These are phyloP conservation scores for Rhagoletis zephyria DNA, from an alignment of 1,140 invertebrate genomes.

Conservation along the genomic window DNA sequence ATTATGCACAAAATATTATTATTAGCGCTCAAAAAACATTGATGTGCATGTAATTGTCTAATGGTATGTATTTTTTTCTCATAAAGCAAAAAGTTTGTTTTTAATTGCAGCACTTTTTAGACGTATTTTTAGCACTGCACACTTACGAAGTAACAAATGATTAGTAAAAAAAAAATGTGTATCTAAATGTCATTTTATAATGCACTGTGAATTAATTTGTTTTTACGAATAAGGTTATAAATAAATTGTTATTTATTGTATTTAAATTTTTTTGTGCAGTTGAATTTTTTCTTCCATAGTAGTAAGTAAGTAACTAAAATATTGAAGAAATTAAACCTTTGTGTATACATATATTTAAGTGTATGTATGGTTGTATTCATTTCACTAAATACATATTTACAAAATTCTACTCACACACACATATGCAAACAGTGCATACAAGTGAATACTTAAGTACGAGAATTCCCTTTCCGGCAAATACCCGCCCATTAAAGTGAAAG, in stretches of 20 bases:
- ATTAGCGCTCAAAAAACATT: background rate
- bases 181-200: background rate
- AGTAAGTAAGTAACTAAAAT: background rate
- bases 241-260: too few relatives aligned
- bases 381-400: background rate
- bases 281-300: background rate
- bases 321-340: background rate
- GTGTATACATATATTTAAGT: too few relatives aligned
- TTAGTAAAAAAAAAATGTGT: background rate
- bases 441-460: background rate
- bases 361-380: too few relatives aligned
- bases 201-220: background rate
- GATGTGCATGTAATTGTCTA: background rate
- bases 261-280: background rate
- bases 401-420: background rate
- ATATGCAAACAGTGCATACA: background rate
- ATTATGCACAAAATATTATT: background rate
- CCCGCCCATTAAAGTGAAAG: conserved; percentile 43
- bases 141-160: background rate
- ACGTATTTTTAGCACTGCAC: background rate
- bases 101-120: background rate
- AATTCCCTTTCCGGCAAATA: conserved; percentile 54
- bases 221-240: background rate
- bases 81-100: conserved; percentile 2
- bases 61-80: background rate